These are phyloP conservation scores for Chelidonichthys spinosus DNA, from an alignment of 2,797 vertebrate species.

Conservation along the genomic window DNA sequence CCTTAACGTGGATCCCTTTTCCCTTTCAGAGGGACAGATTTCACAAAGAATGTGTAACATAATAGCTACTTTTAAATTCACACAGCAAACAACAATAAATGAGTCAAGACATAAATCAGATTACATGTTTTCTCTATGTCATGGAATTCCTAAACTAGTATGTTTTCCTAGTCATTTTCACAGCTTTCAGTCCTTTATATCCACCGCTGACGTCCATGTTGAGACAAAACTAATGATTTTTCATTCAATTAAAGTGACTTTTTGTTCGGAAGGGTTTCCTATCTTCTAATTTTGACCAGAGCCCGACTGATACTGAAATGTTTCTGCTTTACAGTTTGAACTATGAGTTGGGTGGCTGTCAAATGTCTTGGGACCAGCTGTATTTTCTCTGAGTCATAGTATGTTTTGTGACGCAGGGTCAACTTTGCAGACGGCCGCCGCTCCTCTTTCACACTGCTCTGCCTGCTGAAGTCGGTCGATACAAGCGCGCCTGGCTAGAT, in stretches of 20 bases:
- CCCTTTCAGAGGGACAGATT: background rate
- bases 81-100: background rate
- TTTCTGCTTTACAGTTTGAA: too few relatives aligned
- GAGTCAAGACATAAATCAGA: background rate
- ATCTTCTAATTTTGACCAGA: background rate
- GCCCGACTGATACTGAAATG: too few relatives aligned
- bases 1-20: conserved; percentile 2
- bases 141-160: background rate
- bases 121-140: too few relatives aligned
- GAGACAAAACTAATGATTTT: background rate
- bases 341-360: too few relatives aligned
- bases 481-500: too few relatives aligned
- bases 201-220: background rate
- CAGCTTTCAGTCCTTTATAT: background rate
- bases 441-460: too few relatives aligned
- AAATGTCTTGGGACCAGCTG: too few relatives aligned
- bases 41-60: background rate
- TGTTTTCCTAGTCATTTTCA: background rate
- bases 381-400: too few relatives aligned
- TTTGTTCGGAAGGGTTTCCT: background rate
- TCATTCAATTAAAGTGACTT: background rate
- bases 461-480: too few relatives aligned
- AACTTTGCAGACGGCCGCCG: too few relatives aligned
- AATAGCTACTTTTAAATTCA: background rate
- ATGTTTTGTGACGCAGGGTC: too few relatives aligned